Percentiles rank a stretch among this genome's conserved stretches.
phyloP scores from a whole-genome alignment of 2,888 invertebrate genomes.

The Schrankia costaestrigalis region DNA sequence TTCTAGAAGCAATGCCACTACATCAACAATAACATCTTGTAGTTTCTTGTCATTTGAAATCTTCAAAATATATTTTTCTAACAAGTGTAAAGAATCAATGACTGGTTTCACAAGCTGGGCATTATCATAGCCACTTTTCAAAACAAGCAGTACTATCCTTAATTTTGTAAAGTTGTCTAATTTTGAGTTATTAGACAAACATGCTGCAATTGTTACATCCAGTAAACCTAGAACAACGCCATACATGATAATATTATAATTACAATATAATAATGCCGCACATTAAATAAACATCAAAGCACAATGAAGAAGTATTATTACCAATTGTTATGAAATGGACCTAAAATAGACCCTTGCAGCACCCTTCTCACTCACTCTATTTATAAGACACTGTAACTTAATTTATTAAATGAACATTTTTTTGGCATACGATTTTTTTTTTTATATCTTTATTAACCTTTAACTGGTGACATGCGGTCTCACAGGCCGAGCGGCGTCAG shows the following conservation, averaged over 20 bases:
- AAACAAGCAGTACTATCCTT: constrained; percentile 61
- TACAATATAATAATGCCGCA: no score
- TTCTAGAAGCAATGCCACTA: constrained; percentile 54
- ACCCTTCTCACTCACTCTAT: no score
- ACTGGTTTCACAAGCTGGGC: constrained; percentile 61
- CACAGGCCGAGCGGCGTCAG: no score
- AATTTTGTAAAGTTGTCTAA: constrained; percentile 65
- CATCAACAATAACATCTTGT: constrained; percentile 63
- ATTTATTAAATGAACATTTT: no score
- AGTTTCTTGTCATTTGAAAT: constrained; percentile 58
- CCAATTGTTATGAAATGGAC: no score
- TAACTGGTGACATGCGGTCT: no score
- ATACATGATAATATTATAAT: background rate
- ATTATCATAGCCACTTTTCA: constrained; percentile 63
- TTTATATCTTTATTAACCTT: no score
- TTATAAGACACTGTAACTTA: no score
- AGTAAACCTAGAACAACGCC: constrained; percentile 63
- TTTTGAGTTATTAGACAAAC: constrained; percentile 45
- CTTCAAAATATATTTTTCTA: constrained; percentile 52
- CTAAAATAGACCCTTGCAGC: no score
- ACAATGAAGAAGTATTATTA: no score
- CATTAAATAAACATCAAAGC: no score
- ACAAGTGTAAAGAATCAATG: constrained; percentile 49
- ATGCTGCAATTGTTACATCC: constrained; percentile 51
- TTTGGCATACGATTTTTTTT: no score